These are phyloP conservation scores for Agrochola lota DNA, from an alignment of 2,888 invertebrate species.

Conservation along the genomic window DNA sequence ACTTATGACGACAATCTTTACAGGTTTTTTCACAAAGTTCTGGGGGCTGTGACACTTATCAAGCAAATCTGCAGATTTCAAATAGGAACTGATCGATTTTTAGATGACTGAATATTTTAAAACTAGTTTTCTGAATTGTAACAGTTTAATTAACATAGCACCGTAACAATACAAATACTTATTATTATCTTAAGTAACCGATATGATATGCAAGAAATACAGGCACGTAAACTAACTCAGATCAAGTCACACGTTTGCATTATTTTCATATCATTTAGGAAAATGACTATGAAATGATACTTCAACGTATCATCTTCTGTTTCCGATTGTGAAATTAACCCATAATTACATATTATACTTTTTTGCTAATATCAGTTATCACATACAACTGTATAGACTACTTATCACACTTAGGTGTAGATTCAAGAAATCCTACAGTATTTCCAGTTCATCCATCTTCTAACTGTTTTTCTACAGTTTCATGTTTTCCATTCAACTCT, in stretches of 20 bases:
- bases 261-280: neutral
- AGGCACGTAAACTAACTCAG: neutral
- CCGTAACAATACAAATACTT: conserved; percentile 24
- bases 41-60: neutral
- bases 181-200: conserved; percentile 2
- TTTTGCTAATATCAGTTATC: conserved; percentile 38
- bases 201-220: conserved; percentile 23
- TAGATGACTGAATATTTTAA: conserved; percentile 4
- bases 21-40: neutral
- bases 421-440: conserved; percentile 28
- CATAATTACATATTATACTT: conserved; percentile 15
- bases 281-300: conserved; percentile 23
- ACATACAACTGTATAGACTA: conserved; percentile 30
- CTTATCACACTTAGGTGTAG: conserved; percentile 36
- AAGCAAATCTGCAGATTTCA: conserved; percentile 13
- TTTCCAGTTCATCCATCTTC: conserved; percentile 59
- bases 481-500: conserved; percentile 82
- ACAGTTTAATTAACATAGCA: conserved; percentile 20
- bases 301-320: conserved; percentile 41
- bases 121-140: conserved; percentile 20
- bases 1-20: neutral
- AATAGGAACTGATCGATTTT: conserved; percentile 9
- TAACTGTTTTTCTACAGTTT: conserved; percentile 68
- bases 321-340: conserved; percentile 19
- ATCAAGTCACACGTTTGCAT: neutral